Conservation (phyloP, 1,140 invertebrate species). For the Drosophila repleta region DNA sequence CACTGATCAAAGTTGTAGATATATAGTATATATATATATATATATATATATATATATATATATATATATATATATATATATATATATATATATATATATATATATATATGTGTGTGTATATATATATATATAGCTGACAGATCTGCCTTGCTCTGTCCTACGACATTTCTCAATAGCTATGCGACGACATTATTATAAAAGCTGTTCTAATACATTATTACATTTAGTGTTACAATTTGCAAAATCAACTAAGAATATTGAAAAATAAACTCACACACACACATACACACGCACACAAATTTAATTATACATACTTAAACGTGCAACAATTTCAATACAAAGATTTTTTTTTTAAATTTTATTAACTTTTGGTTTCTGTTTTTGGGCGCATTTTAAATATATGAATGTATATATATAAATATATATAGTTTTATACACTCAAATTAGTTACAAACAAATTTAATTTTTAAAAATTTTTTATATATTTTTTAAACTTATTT, state of each 20-base stretch:
- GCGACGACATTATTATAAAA: conserved; percentile 25
- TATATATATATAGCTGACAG: conserved; percentile 4
- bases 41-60: too few species aligned
- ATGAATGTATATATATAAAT: too few species aligned
- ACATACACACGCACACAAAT: background rate
- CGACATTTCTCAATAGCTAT: conserved; percentile 2
- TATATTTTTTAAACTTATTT: conserved; percentile 24
- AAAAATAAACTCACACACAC: conserved; percentile 7
- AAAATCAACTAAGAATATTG: conserved; percentile 26
- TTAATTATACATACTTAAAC: conserved; percentile 1
- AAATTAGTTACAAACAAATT: background rate
- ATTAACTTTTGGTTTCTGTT: background rate
- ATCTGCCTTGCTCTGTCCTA: background rate
- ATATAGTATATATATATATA: too few species aligned
- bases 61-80: too few species aligned
- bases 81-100: too few species aligned
- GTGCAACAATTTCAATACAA: conserved; percentile 27
- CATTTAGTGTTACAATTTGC: conserved; percentile 22
- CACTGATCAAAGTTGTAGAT: too few species aligned
- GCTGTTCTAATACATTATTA: conserved; percentile 28
- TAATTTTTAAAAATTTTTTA: background rate
- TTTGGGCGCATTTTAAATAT: background rate
- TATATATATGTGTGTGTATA: too few species aligned
- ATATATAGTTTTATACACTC: conserved; percentile 1
- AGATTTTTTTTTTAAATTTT: background rate